Conservation (phyloP, 2,113 vertebrate genomes). For the Tretioscincus oriximinensis region DNA sequence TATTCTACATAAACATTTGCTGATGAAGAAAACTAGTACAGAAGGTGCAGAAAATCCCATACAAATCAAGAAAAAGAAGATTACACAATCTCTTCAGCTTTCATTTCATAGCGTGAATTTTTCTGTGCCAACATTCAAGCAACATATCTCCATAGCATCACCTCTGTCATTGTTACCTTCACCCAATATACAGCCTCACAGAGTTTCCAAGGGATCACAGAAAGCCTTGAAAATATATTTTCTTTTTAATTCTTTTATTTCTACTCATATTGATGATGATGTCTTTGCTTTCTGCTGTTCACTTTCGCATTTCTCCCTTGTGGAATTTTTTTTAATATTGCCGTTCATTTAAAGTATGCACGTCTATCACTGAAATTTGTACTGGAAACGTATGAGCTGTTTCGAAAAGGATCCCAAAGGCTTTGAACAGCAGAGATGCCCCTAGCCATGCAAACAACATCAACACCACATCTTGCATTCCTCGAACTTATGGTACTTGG, state of each 20-base stretch:
- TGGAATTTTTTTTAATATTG: slow-evolving; percentile 24
- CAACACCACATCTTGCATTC: neutral
- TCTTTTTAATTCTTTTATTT: too few relatives aligned
- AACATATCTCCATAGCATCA: slow-evolving; percentile 30
- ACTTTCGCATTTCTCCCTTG: neutral
- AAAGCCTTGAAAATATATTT: slow-evolving; percentile 12
- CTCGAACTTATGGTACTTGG: neutral
- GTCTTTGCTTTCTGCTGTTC: slow-evolving; percentile 9
- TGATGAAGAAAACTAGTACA: too few relatives aligned
- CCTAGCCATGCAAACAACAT: neutral
- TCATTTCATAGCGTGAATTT: slow-evolving; percentile 9
- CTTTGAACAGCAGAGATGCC: neutral
- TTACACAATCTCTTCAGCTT: slow-evolving; percentile 18
- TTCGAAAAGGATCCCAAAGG: neutral
- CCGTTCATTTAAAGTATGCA: neutral
- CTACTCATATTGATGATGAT: too few relatives aligned
- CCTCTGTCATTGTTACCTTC: slow-evolving; percentile 45
- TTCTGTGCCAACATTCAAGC: slow-evolving; percentile 35
- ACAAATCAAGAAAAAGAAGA: neutral
- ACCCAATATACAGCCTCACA: slow-evolving; percentile 28
- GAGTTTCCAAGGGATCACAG: slow-evolving; percentile 38
- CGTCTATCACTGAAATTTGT: neutral
- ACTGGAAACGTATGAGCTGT: neutral
- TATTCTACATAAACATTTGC: too few relatives aligned
- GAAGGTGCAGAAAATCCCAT: neutral